These are phyloP conservation scores for Anthopleura xanthogrammica DNA, from an alignment of 92 coral and sea anemone genomes.

Conservation along the genomic window DNA sequence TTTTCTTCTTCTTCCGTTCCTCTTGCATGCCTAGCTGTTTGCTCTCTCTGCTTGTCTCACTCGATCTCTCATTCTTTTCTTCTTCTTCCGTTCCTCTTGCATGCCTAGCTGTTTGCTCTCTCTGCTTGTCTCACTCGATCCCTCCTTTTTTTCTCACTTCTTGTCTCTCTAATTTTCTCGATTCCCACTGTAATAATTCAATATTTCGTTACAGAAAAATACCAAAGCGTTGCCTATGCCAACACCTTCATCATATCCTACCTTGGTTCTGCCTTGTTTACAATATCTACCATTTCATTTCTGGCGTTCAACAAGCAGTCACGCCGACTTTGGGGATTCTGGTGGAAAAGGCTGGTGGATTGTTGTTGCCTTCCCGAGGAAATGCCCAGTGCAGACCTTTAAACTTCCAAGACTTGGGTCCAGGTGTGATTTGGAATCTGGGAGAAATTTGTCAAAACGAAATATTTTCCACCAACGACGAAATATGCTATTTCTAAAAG, in stretches of 20 bases:
- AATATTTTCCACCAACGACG: too few relatives aligned
- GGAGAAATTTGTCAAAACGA: too few relatives aligned
- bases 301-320: slow-evolving; percentile 87
- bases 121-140: neutral
- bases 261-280: slow-evolving; percentile 67
- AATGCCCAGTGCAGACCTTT: neutral
- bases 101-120: neutral
- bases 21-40: neutral
- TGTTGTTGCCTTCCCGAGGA: slow-evolving; percentile 57
- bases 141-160: too few relatives aligned
- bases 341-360: slow-evolving; percentile 48
- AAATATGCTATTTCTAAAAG: too few relatives aligned
- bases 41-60: neutral
- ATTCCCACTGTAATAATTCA: too few relatives aligned
- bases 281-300: slow-evolving; percentile 77
- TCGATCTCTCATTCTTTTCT: too few relatives aligned
- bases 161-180: too few relatives aligned
- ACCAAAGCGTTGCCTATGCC: slow-evolving; percentile 59
- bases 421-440: neutral
- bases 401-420: neutral
- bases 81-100: too few relatives aligned
- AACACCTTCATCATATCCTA: slow-evolving; percentile 56
- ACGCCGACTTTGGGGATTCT: slow-evolving; percentile 71
- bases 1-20: neutral
- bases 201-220: slow-evolving; percentile 31